Conservation (phyloP, 2,888 invertebrate genomes). For the Embidobia sp. region DNA sequence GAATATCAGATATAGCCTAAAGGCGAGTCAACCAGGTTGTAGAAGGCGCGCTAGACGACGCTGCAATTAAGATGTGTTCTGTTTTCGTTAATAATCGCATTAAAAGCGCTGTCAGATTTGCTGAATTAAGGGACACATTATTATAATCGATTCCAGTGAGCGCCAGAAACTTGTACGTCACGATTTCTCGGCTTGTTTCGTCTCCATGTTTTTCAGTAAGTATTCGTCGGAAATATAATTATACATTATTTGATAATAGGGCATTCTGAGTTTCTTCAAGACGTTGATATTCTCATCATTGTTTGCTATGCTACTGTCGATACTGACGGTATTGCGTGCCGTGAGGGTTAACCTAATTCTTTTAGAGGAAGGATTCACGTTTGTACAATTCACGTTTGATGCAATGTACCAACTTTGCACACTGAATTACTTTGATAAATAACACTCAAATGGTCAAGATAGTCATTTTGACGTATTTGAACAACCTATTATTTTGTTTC, state of each 20-base stretch:
- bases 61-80: conserved; percentile 42
- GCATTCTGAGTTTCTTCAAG: conserved; percentile 75
- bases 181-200: conserved; percentile 43
- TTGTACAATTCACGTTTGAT: conserved; percentile 74
- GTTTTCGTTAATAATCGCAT: conserved; percentile 38
- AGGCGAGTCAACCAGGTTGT: conserved; percentile 31
- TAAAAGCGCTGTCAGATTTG: conserved; percentile 12
- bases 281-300: conserved; percentile 77
- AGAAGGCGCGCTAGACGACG: conserved; percentile 1
- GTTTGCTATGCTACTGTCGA: conserved; percentile 69
- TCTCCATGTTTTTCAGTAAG: conserved; percentile 47
- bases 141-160: conserved; percentile 25
- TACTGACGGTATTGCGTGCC: conserved; percentile 38
- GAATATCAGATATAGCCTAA: conserved; percentile 34
- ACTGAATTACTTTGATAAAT: too few species aligned
- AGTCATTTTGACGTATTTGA: too few species aligned
- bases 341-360: conserved; percentile 39
- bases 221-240: conserved; percentile 71
- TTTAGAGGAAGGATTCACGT: conserved; percentile 62
- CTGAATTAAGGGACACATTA: conserved; percentile 29
- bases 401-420: conserved; percentile 78
- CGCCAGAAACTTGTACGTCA: conserved; percentile 23
- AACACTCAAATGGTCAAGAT: too few species aligned
- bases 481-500: too few species aligned
- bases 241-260: conserved; percentile 78